phyloP scores from a whole-genome alignment of 2,113 vertebrate genomes.

The Apeltes quadracus region DNA sequence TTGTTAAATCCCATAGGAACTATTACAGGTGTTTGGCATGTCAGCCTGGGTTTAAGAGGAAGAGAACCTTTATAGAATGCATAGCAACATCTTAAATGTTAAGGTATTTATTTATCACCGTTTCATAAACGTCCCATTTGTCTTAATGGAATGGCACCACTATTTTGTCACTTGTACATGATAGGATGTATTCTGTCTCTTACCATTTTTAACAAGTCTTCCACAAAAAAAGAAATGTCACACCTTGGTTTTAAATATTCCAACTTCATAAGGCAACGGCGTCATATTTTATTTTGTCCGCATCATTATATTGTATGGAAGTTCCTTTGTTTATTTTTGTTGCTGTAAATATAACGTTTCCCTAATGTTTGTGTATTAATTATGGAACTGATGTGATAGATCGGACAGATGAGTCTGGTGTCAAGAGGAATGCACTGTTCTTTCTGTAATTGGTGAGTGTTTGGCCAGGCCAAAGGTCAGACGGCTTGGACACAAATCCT shows the following conservation, averaged over 20 bases:
- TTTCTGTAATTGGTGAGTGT: conserved; percentile 48
- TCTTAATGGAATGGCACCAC: conserved; percentile 50
- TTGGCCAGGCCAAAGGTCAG: conserved; percentile 46
- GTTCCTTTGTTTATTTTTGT: conserved; percentile 58
- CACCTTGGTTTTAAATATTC: conserved; percentile 39
- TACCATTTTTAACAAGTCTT: conserved; percentile 40
- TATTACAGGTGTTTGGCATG: conserved; percentile 53
- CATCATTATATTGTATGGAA: conserved; percentile 33
- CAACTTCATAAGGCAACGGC: conserved; percentile 26
- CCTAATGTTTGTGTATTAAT: conserved; percentile 47
- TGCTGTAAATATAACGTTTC: conserved; percentile 72
- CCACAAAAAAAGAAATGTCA: conserved; percentile 41
- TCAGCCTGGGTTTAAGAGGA: conserved; percentile 54
- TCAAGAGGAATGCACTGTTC: conserved; percentile 64
- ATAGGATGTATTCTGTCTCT: conserved; percentile 41
- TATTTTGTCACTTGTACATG: conserved; percentile 49
- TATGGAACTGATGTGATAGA: conserved; percentile 48
- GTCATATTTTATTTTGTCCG: conserved; percentile 49
- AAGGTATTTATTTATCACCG: conserved; percentile 48
- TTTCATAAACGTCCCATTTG: conserved; percentile 60
- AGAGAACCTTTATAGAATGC: conserved; percentile 73
- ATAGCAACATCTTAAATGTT: conserved; percentile 55
- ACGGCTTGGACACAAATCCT: conserved; percentile 47
- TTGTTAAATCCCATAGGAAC: conserved; percentile 64
- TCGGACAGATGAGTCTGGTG: conserved; percentile 43